Base-by-base conservation (phyloP, 2,113 vertebrate genomes). In the Phylloscopus trochilus region DNA sequence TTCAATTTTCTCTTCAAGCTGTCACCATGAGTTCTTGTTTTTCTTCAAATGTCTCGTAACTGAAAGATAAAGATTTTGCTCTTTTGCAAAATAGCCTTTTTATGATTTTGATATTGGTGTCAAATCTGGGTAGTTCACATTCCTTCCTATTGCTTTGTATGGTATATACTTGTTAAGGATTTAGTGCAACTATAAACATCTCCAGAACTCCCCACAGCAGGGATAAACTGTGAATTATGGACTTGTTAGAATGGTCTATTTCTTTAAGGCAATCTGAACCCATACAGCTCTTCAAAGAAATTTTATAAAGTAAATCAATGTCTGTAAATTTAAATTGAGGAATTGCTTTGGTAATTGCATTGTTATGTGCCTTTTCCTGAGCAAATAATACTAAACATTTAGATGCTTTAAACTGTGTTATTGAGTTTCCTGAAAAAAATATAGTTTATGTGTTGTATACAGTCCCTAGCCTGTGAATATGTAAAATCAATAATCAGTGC, bases 171-270 rank as follows among this genome's bases (percentile, higher is more conserved):
- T 91, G 78, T 91, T 91, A 90, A 96, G 85, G 90, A 95, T 97
- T 97, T 96, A 95, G 90, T 96, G 68, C 85, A 91, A 92, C 89
- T 90, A 52, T 93, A 96, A 95, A 93, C 75, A 95, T 91, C 68
- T 85, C 47, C 82, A 86, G 87, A 90, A 90, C 78, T 94, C 93
- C 91, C 92, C 27, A 13, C 4, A 86, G 93, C 19, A 74, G 72
- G 78, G 89, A 92, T 86, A 91, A 92, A 94, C 51, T 63, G 58
- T 95, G 91, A 96, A 90, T 95, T 95, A 95, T 68, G 24, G 82
- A 86, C 55, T 91, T 90, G 43, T 67, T 96, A 39, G 78, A 47
- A 74, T 33, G 68, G 82, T 59, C 85, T 75, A 43, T 95, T 95
- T 92, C 94, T 96, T 94, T 74, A 96, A 83, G 87, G 72, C 83